A percentile compares a stretch with the other conserved stretches of the same genome.
phyloP scores from a whole-genome alignment of 2,888 invertebrate genomes.

The Micoletzkya japonica region DNA sequence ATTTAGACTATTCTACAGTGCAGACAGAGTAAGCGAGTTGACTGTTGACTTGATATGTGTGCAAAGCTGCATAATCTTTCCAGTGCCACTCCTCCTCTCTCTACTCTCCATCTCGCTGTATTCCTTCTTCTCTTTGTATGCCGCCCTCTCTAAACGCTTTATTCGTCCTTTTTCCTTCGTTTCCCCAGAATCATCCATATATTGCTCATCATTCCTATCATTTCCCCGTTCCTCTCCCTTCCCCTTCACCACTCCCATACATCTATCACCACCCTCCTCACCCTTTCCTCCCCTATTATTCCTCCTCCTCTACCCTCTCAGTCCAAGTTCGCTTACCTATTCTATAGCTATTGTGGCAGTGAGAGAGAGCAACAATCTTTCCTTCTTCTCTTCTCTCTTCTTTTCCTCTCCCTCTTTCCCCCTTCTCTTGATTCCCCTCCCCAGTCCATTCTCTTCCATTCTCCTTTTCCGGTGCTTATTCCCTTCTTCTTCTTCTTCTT shows the following conservation, averaged over 20 bases:
- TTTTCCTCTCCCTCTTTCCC: neutral
- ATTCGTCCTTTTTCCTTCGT: neutral
- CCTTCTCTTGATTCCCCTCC: neutral
- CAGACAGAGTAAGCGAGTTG: too few relatives aligned
- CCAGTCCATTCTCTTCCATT: neutral
- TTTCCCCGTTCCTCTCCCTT: neutral
- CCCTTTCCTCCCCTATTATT: neutral
- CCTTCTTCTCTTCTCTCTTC: neutral
- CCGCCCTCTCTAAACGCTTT: neutral
- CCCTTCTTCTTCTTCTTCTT: neutral
- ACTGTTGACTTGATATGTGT: too few relatives aligned
- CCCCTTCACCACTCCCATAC: neutral
- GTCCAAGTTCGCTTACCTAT: neutral
- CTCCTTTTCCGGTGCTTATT: neutral
- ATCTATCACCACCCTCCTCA: neutral
- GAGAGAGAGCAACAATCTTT: too few relatives aligned
- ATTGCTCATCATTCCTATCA: neutral
- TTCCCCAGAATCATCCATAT: neutral
- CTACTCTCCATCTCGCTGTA: neutral
- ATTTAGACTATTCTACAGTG: too few relatives aligned
- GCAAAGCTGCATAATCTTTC: too few relatives aligned
- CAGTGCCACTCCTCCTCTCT: neutral
- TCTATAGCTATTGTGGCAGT: too few relatives aligned
- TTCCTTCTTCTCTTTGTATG: neutral
- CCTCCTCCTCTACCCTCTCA: neutral